A percentile compares a stretch with the other conserved stretches of the same genome.
phyloP scores from a whole-genome alignment of 2,113 vertebrate species.

The Amblyornis subalaris region DNA sequence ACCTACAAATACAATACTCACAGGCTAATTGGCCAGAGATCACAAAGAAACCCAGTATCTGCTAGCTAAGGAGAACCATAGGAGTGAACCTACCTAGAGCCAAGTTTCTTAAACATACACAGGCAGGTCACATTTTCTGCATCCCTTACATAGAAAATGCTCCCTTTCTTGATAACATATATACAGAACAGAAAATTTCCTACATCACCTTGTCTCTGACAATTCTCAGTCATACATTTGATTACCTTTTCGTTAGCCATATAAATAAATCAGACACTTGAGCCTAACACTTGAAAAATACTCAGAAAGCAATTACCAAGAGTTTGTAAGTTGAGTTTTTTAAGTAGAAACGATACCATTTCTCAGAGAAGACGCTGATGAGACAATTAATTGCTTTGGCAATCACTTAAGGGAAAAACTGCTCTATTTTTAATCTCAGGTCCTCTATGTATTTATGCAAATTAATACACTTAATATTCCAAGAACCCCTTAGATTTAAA shows the following conservation, averaged over 20 bases:
- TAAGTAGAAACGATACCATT: not conserved
- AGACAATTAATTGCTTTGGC: not conserved
- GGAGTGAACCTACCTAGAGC: not conserved
- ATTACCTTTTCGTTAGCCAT: not conserved
- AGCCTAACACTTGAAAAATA: not conserved
- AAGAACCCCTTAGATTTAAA: not conserved
- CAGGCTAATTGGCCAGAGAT: not conserved
- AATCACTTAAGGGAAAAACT: not conserved
- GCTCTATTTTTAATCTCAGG: not conserved
- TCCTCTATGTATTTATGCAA: not conserved
- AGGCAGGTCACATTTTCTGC: not conserved
- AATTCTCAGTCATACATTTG: not conserved
- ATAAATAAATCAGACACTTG: not conserved
- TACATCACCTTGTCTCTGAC: not conserved
- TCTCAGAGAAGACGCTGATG: not conserved
- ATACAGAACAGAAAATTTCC: not conserved
- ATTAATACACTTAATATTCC: not conserved
- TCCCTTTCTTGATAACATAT: not conserved
- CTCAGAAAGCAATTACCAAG: not conserved
- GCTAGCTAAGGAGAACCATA: not conserved
- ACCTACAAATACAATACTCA: not conserved
- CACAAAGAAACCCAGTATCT: not conserved
- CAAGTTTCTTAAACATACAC: not conserved
- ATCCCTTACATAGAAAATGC: not conserved
- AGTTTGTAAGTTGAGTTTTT: not conserved